Evolutionary conservation across 2,113 vertebrate species (phyloP).

Genomic region (Ictidomys tridecemlineatus): DNA sequence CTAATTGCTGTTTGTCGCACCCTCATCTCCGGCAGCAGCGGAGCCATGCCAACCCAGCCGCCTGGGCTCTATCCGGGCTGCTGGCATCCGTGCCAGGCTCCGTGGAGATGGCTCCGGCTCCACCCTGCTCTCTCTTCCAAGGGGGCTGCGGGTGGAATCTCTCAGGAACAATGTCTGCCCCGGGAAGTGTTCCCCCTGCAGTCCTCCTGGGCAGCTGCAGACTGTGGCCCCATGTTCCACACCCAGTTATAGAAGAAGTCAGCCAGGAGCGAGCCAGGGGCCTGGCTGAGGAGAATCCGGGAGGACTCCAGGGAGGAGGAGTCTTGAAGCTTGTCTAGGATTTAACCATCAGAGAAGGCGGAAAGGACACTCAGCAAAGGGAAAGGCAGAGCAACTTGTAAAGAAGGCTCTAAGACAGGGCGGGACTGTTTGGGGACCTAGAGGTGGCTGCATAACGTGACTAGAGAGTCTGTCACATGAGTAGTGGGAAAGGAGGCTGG

Average conservation of each 20-base stretch:
- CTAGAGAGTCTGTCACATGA: neutral
- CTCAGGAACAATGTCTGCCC: neutral
- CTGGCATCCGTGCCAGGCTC: conserved; percentile 70
- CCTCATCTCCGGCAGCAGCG: conserved; percentile 77
- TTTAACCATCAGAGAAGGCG: neutral
- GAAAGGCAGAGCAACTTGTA: neutral
- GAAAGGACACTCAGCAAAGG: neutral
- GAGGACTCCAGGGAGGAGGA: conserved; percentile 21
- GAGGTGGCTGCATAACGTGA: neutral
- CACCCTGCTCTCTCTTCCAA: conserved; percentile 58
- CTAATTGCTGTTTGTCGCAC: conserved; percentile 85
- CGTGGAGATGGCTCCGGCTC: conserved; percentile 51
- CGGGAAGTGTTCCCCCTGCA: neutral
- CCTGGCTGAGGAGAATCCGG: neutral
- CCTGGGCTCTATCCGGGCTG: conserved; percentile 79
- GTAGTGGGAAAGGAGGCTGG: neutral
- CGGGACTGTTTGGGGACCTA: neutral
- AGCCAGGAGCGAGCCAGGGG: neutral
- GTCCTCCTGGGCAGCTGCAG: neutral
- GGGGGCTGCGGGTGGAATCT: neutral
- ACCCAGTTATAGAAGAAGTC: neutral
- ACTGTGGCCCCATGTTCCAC: neutral
- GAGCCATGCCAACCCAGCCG: conserved; percentile 73
- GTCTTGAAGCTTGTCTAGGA: neutral
- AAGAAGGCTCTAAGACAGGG: neutral